Conservation (phyloP, 2,113 vertebrate species). For the Harpagus bidentatus region DNA sequence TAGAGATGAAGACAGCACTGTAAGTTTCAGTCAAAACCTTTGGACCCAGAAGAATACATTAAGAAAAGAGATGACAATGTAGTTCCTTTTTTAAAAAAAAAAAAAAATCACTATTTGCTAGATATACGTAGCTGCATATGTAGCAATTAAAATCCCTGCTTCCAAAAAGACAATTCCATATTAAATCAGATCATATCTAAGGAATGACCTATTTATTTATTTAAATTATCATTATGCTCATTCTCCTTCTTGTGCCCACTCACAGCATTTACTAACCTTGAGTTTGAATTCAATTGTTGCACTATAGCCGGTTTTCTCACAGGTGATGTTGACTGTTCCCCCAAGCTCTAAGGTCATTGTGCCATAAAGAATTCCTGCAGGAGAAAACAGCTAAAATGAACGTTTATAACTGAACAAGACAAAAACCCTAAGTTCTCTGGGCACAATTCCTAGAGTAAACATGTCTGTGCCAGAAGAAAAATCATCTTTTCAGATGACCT, state of each 20-base stretch:
- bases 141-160: neutral
- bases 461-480: neutral
- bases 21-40: neutral
- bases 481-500: neutral
- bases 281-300: conserved; percentile 96
- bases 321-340: conserved; percentile 88
- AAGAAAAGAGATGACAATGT: neutral
- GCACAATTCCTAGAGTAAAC: neutral
- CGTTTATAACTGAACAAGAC: neutral
- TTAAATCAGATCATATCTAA: neutral
- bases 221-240: neutral
- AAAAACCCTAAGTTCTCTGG: neutral
- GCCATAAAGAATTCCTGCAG: conserved; percentile 92
- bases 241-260: neutral
- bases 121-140: neutral
- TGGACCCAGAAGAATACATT: neutral
- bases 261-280: conserved; percentile 77
- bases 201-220: neutral
- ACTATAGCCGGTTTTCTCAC: conserved; percentile 97
- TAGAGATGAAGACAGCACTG: neutral
- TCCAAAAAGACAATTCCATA: neutral
- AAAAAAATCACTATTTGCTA: neutral
- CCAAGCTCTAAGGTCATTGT: conserved; percentile 98
- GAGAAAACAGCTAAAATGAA: neutral
- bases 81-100: neutral